Percentiles rank a stretch among this genome's conserved stretches.
These are phyloP conservation scores for Choloepus didactylus DNA, from an alignment of 2,797 vertebrate genomes.

Conservation along the genomic window DNA sequence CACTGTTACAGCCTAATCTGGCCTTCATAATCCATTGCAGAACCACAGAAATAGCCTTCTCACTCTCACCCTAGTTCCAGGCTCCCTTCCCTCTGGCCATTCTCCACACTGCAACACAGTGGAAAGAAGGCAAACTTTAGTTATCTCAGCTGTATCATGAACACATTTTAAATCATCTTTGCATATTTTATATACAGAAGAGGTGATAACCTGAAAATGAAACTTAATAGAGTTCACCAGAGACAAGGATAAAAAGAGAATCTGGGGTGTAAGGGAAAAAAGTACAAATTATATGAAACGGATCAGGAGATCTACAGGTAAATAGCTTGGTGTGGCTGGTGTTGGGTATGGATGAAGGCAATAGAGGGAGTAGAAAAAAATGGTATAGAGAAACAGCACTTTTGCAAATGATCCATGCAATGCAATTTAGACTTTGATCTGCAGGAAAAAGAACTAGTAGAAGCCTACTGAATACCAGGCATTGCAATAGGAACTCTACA, in stretches of 20 bases:
- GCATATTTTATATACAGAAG: background rate
- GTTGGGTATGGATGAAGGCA: background rate
- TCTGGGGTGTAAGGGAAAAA: background rate
- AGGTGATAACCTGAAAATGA: conserved; percentile 39
- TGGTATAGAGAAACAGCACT: background rate
- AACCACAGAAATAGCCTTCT: background rate
- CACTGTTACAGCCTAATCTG: background rate
- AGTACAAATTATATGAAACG: background rate
- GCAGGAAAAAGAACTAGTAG: conserved; percentile 20
- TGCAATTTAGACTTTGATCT: background rate
- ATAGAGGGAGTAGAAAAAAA: background rate
- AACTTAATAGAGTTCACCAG: background rate
- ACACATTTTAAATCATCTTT: conserved; percentile 33
- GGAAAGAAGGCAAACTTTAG: background rate
- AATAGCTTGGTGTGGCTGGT: background rate
- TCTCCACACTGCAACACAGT: background rate
- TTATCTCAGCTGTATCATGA: background rate
- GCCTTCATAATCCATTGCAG: background rate
- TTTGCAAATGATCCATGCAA: background rate
- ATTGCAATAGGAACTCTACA: conserved; percentile 14
- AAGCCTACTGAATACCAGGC: background rate
- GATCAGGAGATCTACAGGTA: background rate
- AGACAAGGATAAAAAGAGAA: conserved; percentile 6
- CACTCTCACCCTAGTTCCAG: background rate
- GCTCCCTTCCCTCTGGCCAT: background rate